phyloP scores from a whole-genome alignment of 2,797 vertebrate genomes.

The Leptodactylus fallax region DNA sequence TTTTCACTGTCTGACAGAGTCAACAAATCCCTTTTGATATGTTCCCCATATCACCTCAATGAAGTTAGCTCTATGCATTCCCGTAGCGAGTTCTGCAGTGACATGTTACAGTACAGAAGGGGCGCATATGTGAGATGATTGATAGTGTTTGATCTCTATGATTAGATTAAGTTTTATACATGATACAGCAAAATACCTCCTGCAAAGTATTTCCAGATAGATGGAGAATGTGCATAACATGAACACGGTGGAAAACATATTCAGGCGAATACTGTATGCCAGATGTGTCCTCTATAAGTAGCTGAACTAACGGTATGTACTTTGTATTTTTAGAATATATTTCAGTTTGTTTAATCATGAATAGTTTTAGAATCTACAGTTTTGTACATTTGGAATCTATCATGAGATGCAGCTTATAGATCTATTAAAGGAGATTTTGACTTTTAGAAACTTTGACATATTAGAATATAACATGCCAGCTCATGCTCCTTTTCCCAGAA shows the following conservation, averaged over 20 bases:
- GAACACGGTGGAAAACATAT: background rate
- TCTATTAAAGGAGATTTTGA: background rate
- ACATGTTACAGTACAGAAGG: constrained; percentile 29
- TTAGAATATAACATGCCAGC: background rate
- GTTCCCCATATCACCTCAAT: background rate
- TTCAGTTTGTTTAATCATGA: background rate
- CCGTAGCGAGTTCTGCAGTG: background rate
- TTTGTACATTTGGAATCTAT: background rate
- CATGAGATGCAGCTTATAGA: background rate
- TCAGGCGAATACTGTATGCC: background rate
- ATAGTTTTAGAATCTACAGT: background rate
- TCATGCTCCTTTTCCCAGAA: too few species aligned
- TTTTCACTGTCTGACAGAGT: background rate
- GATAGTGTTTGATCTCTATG: constrained; percentile 43
- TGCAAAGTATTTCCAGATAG: constrained; percentile 30
- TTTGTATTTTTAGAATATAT: background rate
- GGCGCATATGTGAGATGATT: constrained; percentile 15
- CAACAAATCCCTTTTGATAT: background rate
- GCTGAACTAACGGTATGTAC: background rate
- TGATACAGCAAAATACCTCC: constrained; percentile 21
- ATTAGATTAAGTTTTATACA: background rate
- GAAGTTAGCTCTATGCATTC: background rate
- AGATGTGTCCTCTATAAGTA: constrained; percentile 11
- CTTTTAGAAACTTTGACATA: background rate
- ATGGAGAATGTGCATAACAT: background rate